These are phyloP conservation scores for Iguana delicatissima DNA, from an alignment of 2,797 vertebrate species.

Conservation along the genomic window DNA sequence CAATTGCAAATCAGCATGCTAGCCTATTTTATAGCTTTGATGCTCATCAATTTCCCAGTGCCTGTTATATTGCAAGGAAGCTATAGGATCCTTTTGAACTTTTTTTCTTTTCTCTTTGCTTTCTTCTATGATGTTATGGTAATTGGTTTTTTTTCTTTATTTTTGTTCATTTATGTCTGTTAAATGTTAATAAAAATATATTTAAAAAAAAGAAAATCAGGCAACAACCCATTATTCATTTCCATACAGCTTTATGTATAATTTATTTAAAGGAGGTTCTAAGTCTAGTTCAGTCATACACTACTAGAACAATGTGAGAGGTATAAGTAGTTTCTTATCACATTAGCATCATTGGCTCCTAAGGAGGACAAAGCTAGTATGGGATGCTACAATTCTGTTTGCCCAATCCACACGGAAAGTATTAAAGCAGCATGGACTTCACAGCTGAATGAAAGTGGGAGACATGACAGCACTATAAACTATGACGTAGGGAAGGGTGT, in stretches of 20 bases:
- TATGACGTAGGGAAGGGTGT: no score
- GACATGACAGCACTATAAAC: background rate
- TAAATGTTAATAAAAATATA: no score
- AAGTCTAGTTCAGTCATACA: background rate
- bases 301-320: background rate
- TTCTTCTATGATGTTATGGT: no score
- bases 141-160: no score
- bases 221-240: background rate
- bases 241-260: background rate
- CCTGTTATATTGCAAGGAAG: background rate
- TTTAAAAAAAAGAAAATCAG: background rate
- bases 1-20: background rate
- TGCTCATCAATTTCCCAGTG: constrained; percentile 27
- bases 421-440: background rate
- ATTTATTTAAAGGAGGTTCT: background rate
- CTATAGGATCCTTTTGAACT: background rate
- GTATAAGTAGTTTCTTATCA: background rate
- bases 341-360: background rate
- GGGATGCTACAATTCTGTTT: background rate
- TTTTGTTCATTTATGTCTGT: no score
- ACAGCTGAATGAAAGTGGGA: background rate
- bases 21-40: constrained; percentile 32
- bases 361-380: background rate
- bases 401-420: background rate
- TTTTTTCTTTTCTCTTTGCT: no score